Percentiles rank a stretch among this genome's conserved stretches.
Evolutionary conservation across 2,113 vertebrate species (phyloP).

Genomic region (Misgurnus mizolepis): DNA sequence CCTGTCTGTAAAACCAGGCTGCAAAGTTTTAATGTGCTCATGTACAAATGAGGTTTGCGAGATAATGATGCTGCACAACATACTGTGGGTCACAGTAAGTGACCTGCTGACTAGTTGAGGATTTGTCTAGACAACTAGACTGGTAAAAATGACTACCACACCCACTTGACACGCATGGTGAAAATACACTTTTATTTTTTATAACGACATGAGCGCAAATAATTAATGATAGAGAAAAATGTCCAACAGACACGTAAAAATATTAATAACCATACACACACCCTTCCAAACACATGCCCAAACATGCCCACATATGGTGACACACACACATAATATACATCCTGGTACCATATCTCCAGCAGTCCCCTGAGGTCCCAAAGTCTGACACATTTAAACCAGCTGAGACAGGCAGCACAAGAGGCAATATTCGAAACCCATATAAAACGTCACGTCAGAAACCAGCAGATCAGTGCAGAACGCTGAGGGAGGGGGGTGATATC

Average conservation of each 20-base stretch:
- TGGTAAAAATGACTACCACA: no score
- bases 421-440: conserved; percentile 33
- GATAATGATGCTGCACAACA: no score
- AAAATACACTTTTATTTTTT: no score
- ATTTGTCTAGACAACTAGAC: no score
- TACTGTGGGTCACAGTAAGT: no score
- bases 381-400: conserved; percentile 3
- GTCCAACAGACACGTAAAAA: background rate
- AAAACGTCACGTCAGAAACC: conserved; percentile 9
- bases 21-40: no score
- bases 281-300: background rate
- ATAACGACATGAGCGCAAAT: no score
- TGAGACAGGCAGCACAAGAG: background rate
- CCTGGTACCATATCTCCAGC: conserved; percentile 8
- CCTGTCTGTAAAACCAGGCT: no score
- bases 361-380: conserved; percentile 10
- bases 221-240: no score
- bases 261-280: background rate
- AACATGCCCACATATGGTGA: conserved; percentile 12
- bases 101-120: no score
- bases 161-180: no score
- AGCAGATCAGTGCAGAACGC: conserved; percentile 24
- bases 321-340: conserved; percentile 1
- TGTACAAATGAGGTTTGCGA: no score
- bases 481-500: conserved; percentile 50